Evolutionary conservation across 2,113 vertebrate species (phyloP).

Genomic region (Orthonyx spaldingii): DNA sequence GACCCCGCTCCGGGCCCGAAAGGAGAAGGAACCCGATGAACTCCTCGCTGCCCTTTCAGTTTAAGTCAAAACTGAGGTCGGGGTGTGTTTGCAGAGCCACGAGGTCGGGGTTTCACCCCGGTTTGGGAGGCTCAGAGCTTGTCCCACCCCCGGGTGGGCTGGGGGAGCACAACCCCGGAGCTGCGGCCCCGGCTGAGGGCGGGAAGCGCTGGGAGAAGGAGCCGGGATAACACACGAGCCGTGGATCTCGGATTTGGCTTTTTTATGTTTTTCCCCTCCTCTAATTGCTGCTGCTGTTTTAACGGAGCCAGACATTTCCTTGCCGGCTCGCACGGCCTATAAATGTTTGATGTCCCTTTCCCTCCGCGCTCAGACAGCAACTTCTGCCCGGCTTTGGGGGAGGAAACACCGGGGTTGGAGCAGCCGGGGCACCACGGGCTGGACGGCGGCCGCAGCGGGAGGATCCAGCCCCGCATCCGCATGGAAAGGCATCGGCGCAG

Average conservation of each 20-base stretch:
- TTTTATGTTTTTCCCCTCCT: not conserved
- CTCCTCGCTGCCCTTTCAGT: not conserved
- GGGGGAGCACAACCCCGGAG: not conserved
- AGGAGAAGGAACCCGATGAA: not conserved
- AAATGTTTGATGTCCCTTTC: constrained; percentile 29
- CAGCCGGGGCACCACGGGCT: not conserved
- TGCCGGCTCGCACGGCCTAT: not conserved
- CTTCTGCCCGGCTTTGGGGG: not conserved
- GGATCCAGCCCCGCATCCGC: not conserved
- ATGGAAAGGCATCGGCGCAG: not conserved
- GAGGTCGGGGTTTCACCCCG: rapidly evolving
- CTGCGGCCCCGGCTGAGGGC: not conserved
- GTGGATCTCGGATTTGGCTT: rapidly evolving
- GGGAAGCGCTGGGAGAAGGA: not conserved
- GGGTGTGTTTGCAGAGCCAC: not conserved
- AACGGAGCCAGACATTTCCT: constrained; percentile 6
- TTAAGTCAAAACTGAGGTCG: not conserved
- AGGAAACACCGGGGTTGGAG: rapidly evolving
- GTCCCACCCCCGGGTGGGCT: not conserved
- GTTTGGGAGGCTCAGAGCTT: not conserved
- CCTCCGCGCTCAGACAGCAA: not conserved
- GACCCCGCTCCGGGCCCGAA: rapidly evolving
- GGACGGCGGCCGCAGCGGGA: rapidly evolving
- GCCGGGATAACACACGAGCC: not conserved
- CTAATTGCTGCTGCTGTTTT: constrained; percentile 17